phyloP scores from a whole-genome alignment of 2,888 invertebrate species.

The Archips crataeganus region DNA sequence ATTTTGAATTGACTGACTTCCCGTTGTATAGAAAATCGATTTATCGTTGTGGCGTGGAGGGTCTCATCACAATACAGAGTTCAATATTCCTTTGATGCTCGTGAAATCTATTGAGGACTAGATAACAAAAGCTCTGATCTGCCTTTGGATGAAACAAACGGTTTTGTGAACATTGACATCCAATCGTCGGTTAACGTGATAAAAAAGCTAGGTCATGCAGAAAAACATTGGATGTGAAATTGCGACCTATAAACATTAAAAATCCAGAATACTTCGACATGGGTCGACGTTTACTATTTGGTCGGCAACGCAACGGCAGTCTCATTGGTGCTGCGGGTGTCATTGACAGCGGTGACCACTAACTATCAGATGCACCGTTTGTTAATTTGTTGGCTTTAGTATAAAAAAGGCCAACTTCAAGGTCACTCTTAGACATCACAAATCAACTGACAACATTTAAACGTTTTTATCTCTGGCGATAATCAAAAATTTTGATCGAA shows the following conservation, averaged over 20 bases:
- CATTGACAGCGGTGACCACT: too few relatives aligned
- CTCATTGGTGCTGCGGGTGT: too few relatives aligned
- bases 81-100: conserved; percentile 60
- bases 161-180: conserved; percentile 56
- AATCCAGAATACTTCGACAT: not conserved
- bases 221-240: not conserved
- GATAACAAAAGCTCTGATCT: conserved; percentile 60
- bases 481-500: too few relatives aligned
- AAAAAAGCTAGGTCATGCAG: conserved; percentile 26
- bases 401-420: too few relatives aligned
- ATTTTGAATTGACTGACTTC: not conserved
- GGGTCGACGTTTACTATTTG: too few relatives aligned
- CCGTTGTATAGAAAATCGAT: conserved; percentile 56
- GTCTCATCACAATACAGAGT: conserved; percentile 55
- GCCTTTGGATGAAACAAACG: conserved; percentile 52
- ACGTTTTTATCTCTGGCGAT: too few relatives aligned
- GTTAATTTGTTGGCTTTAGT: too few relatives aligned
- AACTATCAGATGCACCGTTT: too few relatives aligned
- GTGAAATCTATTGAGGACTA: conserved; percentile 60
- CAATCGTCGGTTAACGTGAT: conserved; percentile 52
- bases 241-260: not conserved
- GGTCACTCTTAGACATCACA: too few relatives aligned
- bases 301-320: too few relatives aligned
- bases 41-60: conserved; percentile 56
- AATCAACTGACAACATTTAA: too few relatives aligned